Percentiles rank a stretch among this genome's conserved stretches.
phyloP scores from a whole-genome alignment of 1,140 invertebrate species.

The Coptotermes formosanus region DNA sequence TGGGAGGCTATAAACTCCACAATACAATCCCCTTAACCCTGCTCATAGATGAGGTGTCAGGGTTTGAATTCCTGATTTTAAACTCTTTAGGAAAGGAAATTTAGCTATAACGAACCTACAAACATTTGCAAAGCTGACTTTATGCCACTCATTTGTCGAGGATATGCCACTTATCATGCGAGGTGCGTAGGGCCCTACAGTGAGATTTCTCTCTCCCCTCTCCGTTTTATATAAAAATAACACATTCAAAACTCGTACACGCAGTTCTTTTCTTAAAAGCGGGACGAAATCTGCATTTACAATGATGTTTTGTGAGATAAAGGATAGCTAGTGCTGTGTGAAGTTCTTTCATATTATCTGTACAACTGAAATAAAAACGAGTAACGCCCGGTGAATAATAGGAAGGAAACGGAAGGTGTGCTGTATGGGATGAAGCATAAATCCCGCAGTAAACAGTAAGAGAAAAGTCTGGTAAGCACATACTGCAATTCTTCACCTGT shows the following conservation, averaged over 20 bases:
- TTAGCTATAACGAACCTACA: too few relatives aligned
- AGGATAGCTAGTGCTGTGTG: not conserved
- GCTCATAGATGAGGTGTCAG: too few relatives aligned
- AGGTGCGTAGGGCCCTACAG: too few relatives aligned
- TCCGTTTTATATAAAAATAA: not conserved
- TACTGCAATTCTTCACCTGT: too few relatives aligned
- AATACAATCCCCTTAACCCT: too few relatives aligned
- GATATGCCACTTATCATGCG: too few relatives aligned
- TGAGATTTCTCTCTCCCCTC: not conserved
- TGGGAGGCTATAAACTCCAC: too few relatives aligned
- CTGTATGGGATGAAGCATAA: not conserved
- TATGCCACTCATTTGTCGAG: too few relatives aligned
- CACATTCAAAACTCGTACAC: not conserved
- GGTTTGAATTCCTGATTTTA: too few relatives aligned
- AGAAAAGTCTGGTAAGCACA: not conserved
- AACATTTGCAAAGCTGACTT: too few relatives aligned
- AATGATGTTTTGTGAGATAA: constrained; percentile 19
- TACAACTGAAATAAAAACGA: not conserved
- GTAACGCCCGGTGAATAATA: not conserved
- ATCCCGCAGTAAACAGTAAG: not conserved
- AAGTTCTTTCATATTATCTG: not conserved
- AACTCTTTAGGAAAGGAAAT: too few relatives aligned
- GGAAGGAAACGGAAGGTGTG: not conserved
- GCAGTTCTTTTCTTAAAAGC: constrained; percentile 12
- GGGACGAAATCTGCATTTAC: constrained; percentile 11